Evolutionary conservation across 2,113 vertebrate species (phyloP).

Genomic region (Tonatia bakeri): DNA sequence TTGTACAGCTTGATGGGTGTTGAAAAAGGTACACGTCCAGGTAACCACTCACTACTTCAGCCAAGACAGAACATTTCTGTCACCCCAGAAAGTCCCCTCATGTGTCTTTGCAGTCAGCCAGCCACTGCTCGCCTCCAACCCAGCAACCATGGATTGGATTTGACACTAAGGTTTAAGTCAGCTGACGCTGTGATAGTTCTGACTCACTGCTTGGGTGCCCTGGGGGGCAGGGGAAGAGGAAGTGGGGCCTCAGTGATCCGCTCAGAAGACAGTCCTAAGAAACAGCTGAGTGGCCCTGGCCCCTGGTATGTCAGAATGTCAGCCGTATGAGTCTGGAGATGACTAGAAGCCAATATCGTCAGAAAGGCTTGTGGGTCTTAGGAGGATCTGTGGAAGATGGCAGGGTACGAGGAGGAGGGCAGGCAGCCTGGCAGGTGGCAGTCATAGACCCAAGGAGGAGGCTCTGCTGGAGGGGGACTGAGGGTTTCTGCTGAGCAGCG

Average conservation of each 20-base stretch:
- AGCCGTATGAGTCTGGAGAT: neutral
- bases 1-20: neutral
- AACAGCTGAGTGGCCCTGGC: accelerated
- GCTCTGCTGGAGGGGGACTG: neutral
- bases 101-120: neutral
- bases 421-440: neutral
- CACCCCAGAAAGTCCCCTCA: neutral
- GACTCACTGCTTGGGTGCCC: neutral
- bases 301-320: neutral
- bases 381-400: neutral
- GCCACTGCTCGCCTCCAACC: no score
- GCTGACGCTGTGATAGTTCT: neutral
- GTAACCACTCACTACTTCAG: neutral
- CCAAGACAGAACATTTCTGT: neutral
- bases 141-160: neutral
- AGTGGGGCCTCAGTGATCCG: neutral
- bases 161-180: neutral
- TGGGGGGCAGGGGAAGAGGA: neutral
- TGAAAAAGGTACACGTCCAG: neutral
- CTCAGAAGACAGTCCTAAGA: neutral
- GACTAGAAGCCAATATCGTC: accelerated
- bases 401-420: accelerated
- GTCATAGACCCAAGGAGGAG: neutral
- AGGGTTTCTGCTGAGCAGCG: neutral
- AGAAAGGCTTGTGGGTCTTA: accelerated